Base-by-base conservation (phyloP, 2,113 vertebrate species). In the Eurystomus gularis region DNA sequence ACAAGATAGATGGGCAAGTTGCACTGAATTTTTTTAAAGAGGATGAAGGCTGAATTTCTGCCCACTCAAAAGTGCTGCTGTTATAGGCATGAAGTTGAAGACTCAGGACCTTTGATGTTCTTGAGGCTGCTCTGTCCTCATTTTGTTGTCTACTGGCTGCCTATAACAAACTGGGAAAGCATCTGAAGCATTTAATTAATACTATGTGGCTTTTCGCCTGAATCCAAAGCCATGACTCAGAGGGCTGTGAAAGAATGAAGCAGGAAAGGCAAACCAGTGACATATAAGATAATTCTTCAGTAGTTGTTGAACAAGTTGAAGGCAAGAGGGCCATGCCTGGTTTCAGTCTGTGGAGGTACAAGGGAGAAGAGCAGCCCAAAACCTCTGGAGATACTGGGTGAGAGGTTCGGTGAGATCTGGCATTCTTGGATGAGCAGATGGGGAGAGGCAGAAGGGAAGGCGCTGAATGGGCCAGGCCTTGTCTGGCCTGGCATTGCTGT, bases 171-270 rank as follows among this genome's bases (percentile, higher is more conserved):
- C 90, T 37, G 21, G n/a, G 66, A 73, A 96, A 88, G 42, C 90
- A 70, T 88, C 73, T 90, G 62, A 93, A 95, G 87, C 31, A 3
- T 94, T 93, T 95, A 96, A 93, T 96, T 92, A 96, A 31, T 72
- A 87, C 57, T 40, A 24, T 65, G 84, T 94, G 93, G 90, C 66
- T 93, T 90, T 88, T 96, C 70, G 62, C 54, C 75, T 58, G 75
- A 82, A 57, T 78, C 77, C 81, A 54, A 94, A 72, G 57, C 44
- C 40, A 9, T 96, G 93, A 93, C 87, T 96, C 89, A 93, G 65
- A 2, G 0, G 1, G 35, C 62, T 96, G 87, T 72, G 87, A 94
- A 93, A 93, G 91, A 79, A 61, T 2, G 15, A 84, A 78, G 61
- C 18, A 72, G 75, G 61, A 90, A 76, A 82, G 81, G 57, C 68